phyloP scores from a whole-genome alignment of 2,797 vertebrate genomes.

The Manis crassicaudata region DNA sequence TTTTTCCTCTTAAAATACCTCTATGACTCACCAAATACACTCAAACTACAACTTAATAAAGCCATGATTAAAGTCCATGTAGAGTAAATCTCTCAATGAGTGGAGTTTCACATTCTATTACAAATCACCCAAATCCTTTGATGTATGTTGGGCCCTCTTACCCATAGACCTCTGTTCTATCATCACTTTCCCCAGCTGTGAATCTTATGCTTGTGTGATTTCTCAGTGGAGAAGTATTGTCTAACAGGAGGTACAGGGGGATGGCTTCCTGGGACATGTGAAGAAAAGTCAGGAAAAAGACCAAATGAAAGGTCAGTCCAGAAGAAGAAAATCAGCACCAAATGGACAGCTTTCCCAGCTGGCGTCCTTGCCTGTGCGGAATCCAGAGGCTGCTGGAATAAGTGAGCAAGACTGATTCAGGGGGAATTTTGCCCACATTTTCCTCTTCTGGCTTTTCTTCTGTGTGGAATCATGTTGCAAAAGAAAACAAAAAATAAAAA shows the following conservation, averaged over 20 bases:
- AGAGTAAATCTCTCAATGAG: conserved; percentile 70
- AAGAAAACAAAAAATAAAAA: background rate
- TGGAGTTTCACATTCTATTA: conserved; percentile 59
- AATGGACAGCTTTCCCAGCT: conserved; percentile 43
- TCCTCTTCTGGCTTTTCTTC: conserved; percentile 45
- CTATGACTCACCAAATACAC: conserved; percentile 72
- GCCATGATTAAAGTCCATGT: conserved; percentile 67
- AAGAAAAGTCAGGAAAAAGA: conserved; percentile 43
- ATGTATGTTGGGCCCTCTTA: conserved; percentile 78
- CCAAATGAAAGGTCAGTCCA: conserved; percentile 51
- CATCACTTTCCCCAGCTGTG: conserved; percentile 51
- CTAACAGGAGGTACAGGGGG: background rate
- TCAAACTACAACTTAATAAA: conserved; percentile 77
- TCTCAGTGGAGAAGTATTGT: conserved; percentile 44
- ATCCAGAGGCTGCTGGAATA: background rate
- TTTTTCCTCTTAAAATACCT: conserved; percentile 45
- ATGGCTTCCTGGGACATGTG: conserved; percentile 53
- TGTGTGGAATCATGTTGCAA: background rate
- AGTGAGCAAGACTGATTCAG: background rate
- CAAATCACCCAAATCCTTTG: conserved; percentile 67
- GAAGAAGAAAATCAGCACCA: conserved; percentile 41
- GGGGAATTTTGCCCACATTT: conserved; percentile 29
- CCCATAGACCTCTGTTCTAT: conserved; percentile 44
- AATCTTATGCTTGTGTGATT: conserved; percentile 24
- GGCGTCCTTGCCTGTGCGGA: background rate